phyloP scores from a whole-genome alignment of 2,113 vertebrate genomes.

The Pseudorectes ferrugineus region DNA sequence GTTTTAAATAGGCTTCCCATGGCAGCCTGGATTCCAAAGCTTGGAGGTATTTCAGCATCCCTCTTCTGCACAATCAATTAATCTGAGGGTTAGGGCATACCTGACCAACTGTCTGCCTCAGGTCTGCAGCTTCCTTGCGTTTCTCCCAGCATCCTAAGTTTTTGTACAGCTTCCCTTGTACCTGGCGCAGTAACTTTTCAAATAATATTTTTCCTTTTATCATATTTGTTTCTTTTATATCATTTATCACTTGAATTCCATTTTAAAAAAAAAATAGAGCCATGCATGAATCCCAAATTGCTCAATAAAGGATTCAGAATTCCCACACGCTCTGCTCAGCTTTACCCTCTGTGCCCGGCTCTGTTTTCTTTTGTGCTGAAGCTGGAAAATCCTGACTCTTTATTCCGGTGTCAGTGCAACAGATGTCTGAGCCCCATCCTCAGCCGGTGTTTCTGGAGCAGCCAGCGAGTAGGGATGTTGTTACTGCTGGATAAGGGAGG shows the following conservation, averaged over 20 bases:
- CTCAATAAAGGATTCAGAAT: background rate
- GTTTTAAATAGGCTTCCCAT: background rate
- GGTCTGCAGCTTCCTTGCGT: background rate
- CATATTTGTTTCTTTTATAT: background rate
- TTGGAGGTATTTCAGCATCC: background rate
- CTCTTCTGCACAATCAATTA: background rate
- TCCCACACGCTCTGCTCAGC: background rate
- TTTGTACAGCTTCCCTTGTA: background rate
- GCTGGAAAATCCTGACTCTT: background rate
- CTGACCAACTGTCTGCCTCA: background rate
- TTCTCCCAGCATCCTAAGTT: rapidly evolving
- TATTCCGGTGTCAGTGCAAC: background rate
- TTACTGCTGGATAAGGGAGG: background rate
- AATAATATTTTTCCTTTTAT: background rate
- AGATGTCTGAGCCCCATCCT: background rate
- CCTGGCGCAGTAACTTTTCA: background rate
- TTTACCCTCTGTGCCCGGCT: background rate
- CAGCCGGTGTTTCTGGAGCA: rapidly evolving
- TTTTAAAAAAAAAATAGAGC: background rate
- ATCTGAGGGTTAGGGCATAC: background rate
- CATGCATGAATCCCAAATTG: background rate
- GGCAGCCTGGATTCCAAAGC: background rate
- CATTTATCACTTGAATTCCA: background rate
- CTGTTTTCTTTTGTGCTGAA: background rate
- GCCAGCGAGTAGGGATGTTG: background rate